Evolutionary conservation across 2,113 vertebrate genomes (phyloP).

Genomic region (Trogon melanurus): DNA sequence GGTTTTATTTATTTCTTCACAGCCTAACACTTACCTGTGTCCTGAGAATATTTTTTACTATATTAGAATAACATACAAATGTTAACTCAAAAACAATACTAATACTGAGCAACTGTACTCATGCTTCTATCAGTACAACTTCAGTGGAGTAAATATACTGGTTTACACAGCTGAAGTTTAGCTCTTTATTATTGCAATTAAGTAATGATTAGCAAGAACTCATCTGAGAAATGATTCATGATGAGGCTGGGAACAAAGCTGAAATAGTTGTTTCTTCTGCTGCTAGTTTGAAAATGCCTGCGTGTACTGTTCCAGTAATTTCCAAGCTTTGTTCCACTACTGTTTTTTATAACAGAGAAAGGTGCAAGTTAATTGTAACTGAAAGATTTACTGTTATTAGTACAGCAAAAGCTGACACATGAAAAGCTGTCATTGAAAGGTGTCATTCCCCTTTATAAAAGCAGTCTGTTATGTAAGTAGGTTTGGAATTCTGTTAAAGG

Average conservation of each 20-base stretch:
- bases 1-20: neutral
- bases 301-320: neutral
- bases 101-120: neutral
- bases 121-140: neutral
- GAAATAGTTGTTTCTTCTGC: neutral
- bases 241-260: neutral
- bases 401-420: neutral
- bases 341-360: neutral
- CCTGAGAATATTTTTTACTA: neutral
- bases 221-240: neutral
- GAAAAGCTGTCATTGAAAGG: neutral
- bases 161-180: neutral
- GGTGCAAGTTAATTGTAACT: neutral
- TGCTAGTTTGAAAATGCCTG: neutral
- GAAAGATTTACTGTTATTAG: neutral
- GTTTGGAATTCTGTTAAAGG: neutral
- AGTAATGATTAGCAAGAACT: neutral
- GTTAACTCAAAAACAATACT: neutral
- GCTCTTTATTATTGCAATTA: neutral
- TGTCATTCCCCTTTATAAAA: neutral
- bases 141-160: neutral
- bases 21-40: neutral
- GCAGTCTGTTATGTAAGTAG: neutral
- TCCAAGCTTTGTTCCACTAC: slow-evolving; percentile 1
- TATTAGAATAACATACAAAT: neutral